Percentiles rank a stretch among this genome's conserved stretches.
Evolutionary conservation across 2,888 invertebrate genomes (phyloP).

Genomic region (Dexiosoma caninum): DNA sequence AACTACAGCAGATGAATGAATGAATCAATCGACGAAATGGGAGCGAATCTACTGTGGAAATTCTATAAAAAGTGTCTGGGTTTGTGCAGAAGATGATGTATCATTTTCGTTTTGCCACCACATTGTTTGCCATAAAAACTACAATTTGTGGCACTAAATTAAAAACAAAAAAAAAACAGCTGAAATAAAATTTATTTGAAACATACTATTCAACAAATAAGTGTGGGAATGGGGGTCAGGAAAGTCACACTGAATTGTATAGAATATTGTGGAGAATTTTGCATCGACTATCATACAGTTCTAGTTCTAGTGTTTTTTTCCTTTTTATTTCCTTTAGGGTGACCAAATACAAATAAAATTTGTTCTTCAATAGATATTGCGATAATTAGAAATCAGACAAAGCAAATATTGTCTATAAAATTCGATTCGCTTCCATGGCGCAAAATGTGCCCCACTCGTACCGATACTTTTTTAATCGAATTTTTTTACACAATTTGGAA

Average conservation of each 20-base stretch:
- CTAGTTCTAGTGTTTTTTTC: constrained; percentile 9
- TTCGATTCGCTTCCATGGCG: too few species aligned
- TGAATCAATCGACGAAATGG: constrained; percentile 10
- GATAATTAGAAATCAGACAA: too few species aligned
- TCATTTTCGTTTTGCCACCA: constrained; percentile 56
- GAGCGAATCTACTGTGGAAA: constrained; percentile 13
- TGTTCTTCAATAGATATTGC: too few species aligned
- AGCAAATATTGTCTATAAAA: background rate
- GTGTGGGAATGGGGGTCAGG: constrained; percentile 62
- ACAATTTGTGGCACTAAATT: constrained; percentile 53
- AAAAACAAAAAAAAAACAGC: constrained; percentile 44
- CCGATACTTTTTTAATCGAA: too few species aligned
- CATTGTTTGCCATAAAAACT: constrained; percentile 47
- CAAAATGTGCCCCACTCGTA: too few species aligned
- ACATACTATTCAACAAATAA: constrained; percentile 51
- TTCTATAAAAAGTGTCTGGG: constrained; percentile 50
- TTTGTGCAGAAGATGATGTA: constrained; percentile 48
- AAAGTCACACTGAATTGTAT: constrained; percentile 46
- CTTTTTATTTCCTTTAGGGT: too few species aligned
- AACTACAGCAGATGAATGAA: constrained; percentile 27
- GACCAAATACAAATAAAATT: background rate
- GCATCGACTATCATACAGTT: constrained; percentile 15
- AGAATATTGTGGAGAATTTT: constrained; percentile 17
- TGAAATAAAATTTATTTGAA: constrained; percentile 28
- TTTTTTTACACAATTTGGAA: too few species aligned